A percentile compares a stretch with the other conserved stretches of the same genome.
Conservation (phyloP, 2,797 vertebrate genomes). For the Corythornis leucogaster region DNA sequence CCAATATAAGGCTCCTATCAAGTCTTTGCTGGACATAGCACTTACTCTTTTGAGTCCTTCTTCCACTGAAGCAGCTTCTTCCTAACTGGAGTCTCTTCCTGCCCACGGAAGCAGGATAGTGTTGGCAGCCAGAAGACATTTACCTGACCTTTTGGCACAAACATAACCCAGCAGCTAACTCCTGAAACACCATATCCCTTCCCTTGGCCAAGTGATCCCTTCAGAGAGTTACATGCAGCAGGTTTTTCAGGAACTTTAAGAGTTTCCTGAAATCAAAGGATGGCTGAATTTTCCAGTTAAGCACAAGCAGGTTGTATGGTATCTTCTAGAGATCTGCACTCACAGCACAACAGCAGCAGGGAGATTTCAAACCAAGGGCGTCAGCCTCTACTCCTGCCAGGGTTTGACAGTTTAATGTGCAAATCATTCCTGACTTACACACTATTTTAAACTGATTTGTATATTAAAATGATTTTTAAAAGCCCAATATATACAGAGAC, state of each 20-base stretch:
- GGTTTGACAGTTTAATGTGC: conserved; percentile 64
- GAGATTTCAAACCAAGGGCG: conserved; percentile 4
- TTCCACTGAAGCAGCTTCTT: background rate
- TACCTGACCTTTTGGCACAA: background rate
- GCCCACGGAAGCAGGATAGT: background rate
- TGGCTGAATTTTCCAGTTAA: background rate
- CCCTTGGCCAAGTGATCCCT: background rate
- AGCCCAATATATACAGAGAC: conserved; percentile 49
- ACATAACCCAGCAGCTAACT: background rate
- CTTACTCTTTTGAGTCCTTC: background rate
- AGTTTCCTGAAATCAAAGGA: background rate
- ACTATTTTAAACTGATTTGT: conserved; percentile 68
- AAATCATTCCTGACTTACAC: conserved; percentile 63
- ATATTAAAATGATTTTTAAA: conserved; percentile 27
- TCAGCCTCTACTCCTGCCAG: conserved; percentile 2
- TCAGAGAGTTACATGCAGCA: background rate
- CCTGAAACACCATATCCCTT: background rate
- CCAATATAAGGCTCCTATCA: background rate
- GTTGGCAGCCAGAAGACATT: background rate
- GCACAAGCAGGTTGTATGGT: background rate
- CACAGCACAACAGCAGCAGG: background rate
- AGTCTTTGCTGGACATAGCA: background rate
- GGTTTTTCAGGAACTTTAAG: background rate
- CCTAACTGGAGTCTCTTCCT: background rate
- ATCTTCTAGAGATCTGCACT: background rate